A percentile compares a stretch with the other conserved stretches of the same genome.
phyloP scores from a whole-genome alignment of 2,888 invertebrate genomes.

The Altica lythri region DNA sequence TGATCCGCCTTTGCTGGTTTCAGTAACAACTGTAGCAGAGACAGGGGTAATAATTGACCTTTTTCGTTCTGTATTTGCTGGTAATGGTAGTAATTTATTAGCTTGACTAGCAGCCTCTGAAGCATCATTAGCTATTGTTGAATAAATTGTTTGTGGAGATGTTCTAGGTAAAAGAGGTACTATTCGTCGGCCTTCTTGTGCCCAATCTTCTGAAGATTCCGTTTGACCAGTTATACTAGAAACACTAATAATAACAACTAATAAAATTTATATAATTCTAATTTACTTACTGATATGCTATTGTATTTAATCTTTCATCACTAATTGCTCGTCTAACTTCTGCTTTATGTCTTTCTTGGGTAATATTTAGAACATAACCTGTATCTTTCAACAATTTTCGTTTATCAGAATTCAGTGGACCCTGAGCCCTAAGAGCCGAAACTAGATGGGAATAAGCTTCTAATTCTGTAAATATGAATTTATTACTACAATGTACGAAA shows the following conservation, averaged over 20 bases:
- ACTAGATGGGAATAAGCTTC: conserved; percentile 91
- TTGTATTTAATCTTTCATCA: conserved; percentile 86
- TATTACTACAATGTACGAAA: neutral
- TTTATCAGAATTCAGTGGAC: conserved; percentile 82
- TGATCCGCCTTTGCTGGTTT: conserved; percentile 41
- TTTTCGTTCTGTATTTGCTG: conserved; percentile 58
- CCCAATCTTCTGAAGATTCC: conserved; percentile 75
- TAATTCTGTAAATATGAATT: conserved; percentile 67
- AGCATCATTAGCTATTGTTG: conserved; percentile 80
- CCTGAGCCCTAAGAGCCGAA: conserved; percentile 90
- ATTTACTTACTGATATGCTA: conserved; percentile 82
- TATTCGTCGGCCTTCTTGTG: conserved; percentile 81
- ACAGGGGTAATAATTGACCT: conserved; percentile 38
- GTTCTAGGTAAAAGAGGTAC: conserved; percentile 83
- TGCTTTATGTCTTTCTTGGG: conserved; percentile 88
- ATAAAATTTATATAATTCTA: neutral
- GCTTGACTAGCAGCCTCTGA: conserved; percentile 68
- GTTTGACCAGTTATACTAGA: conserved; percentile 68
- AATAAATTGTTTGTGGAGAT: conserved; percentile 84
- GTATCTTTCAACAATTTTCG: conserved; percentile 82
- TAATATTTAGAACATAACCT: conserved; percentile 81
- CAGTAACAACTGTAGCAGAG: conserved; percentile 14
- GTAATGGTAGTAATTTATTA: conserved; percentile 64
- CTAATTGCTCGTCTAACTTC: conserved; percentile 90
- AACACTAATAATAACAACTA: neutral